Evolutionary conservation across 2,797 vertebrate genomes (phyloP).

Genomic region (Cynopterus sphinx): DNA sequence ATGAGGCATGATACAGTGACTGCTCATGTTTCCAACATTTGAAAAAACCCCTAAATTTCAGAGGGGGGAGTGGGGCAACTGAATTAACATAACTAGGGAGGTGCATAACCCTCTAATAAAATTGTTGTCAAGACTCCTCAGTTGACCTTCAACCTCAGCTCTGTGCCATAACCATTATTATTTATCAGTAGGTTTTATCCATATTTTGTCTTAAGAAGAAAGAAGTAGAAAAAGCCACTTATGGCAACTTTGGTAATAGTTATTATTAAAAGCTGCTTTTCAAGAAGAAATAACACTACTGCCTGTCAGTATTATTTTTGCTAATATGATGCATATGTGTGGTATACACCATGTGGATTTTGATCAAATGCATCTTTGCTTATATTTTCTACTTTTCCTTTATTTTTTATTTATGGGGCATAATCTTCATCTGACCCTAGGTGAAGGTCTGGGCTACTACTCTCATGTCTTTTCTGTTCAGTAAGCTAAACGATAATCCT

Average conservation of each 20-base stretch:
- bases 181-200: neutral
- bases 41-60: conserved; percentile 56
- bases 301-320: neutral
- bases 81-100: neutral
- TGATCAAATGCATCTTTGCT: neutral
- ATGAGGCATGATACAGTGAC: conserved; percentile 16
- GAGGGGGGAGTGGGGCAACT: neutral
- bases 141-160: neutral
- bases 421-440: neutral
- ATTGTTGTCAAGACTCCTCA: neutral
- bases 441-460: neutral
- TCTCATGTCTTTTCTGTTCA: neutral
- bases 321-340: neutral
- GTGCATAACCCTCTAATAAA: neutral
- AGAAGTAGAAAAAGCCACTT: neutral
- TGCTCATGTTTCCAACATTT: conserved; percentile 27
- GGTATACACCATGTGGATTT: neutral
- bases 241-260: neutral
- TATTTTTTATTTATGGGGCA: neutral
- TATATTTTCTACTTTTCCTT: neutral
- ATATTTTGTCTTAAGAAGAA: neutral
- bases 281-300: neutral
- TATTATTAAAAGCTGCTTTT: conserved; percentile 35
- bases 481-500: neutral
- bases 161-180: neutral